A percentile compares a stretch with the other conserved stretches of the same genome.
phyloP scores from a whole-genome alignment of 64 coral and sea anemone species.

The Pocillopora damicornis region DNA sequence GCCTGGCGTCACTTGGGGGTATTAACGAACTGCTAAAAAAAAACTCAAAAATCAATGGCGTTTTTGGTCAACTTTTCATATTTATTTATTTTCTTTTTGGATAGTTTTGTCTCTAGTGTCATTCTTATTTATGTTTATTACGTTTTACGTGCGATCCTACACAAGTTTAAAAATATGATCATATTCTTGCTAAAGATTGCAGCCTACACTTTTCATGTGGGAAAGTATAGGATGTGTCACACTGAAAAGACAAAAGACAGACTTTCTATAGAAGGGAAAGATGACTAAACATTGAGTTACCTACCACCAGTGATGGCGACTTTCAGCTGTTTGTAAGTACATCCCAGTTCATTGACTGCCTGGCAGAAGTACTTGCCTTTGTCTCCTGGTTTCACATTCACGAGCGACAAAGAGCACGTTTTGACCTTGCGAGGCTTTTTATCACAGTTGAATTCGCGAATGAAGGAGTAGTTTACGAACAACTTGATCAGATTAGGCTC shows the following conservation, averaged over 20 bases:
- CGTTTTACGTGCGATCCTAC: too few relatives aligned
- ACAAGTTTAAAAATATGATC: too few relatives aligned
- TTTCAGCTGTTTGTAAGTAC: background rate
- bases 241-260: background rate
- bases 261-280: background rate
- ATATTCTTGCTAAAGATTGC: too few relatives aligned
- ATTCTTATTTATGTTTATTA: too few relatives aligned
- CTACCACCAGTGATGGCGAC: background rate
- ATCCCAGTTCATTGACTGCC: background rate
- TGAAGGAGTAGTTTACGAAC: conserved; percentile 5
- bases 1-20: too few relatives aligned
- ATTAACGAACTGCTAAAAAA: too few relatives aligned
- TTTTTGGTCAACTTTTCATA: too few relatives aligned
- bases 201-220: too few relatives aligned
- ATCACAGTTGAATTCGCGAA: background rate
- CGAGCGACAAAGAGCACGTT: conserved; percentile 2
- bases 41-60: too few relatives aligned
- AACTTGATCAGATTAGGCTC: background rate
- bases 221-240: background rate
- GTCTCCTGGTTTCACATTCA: background rate
- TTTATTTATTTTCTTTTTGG: too few relatives aligned
- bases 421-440: background rate
- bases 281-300: background rate
- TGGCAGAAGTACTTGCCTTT: conserved; percentile 7
- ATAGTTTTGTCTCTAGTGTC: too few relatives aligned